Conservation (phyloP, 2,113 vertebrate species). For the Thryonomys swinderianus region DNA sequence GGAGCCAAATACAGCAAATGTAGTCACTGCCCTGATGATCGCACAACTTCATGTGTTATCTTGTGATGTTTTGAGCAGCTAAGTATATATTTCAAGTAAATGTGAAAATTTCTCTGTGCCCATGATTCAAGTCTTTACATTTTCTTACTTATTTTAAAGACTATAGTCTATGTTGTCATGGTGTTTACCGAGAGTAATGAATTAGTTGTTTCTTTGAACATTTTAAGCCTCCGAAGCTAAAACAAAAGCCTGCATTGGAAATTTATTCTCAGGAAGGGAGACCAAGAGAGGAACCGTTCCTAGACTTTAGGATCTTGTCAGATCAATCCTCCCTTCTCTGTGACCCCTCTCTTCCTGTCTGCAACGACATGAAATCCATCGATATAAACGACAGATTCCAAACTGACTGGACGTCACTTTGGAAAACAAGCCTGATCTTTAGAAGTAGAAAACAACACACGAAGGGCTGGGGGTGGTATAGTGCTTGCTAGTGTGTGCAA, state of each 20-base stretch:
- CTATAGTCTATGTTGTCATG: constrained; percentile 1
- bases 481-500: not conserved
- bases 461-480: too few species aligned
- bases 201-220: not conserved
- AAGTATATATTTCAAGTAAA: constrained; percentile 2
- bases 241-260: not conserved
- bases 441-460: not conserved
- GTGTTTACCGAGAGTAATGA: constrained; percentile 7
- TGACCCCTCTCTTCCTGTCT: not conserved
- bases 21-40: not conserved
- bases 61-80: not conserved
- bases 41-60: not conserved
- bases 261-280: not conserved
- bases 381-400: not conserved
- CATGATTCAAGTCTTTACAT: constrained; percentile 13
- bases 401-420: not conserved
- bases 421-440: not conserved
- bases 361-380: not conserved
- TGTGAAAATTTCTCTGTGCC: not conserved
- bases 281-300: not conserved
- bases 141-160: constrained; percentile 50
- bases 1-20: not conserved
- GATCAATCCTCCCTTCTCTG: not conserved
- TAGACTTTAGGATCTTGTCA: not conserved
- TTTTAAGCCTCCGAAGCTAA: constrained; percentile 9